Conservation (phyloP, 1,140 invertebrate species). For the Drosophila pallidifrons region DNA sequence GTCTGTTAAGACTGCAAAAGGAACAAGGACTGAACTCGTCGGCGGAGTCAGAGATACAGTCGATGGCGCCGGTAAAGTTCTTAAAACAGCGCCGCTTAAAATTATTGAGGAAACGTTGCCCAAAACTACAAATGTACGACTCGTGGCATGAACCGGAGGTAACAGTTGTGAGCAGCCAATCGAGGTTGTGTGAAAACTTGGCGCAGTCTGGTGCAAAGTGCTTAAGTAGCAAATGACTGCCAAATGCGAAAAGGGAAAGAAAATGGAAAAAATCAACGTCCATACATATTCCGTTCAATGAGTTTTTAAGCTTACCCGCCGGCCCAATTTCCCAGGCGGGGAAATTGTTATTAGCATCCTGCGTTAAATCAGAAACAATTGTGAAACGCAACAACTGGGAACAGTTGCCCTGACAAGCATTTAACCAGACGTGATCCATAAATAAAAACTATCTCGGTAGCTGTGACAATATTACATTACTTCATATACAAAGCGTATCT, state of each 20-base stretch:
- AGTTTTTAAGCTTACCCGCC: conserved; percentile 38
- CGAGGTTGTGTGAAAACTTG: conserved; percentile 25
- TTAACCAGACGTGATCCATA: conserved; percentile 63
- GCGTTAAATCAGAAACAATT: conserved; percentile 59
- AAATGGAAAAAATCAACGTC: conserved; percentile 11
- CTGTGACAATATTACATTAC: conserved; percentile 33
- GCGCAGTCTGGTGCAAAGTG: conserved; percentile 33
- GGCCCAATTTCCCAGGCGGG: conserved; percentile 19
- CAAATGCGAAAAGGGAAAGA: conserved; percentile 10
- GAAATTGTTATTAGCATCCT: conserved; percentile 58
- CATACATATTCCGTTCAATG: conserved; percentile 35
- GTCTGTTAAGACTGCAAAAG: conserved; percentile 24
- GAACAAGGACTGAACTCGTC: conserved; percentile 3
- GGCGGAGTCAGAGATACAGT: neutral
- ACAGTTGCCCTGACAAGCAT: conserved; percentile 38
- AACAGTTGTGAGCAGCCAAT: conserved; percentile 43
- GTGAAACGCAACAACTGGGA: conserved; percentile 47
- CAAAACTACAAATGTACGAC: conserved; percentile 14
- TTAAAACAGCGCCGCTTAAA: conserved; percentile 51
- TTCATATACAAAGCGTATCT: conserved; percentile 17
- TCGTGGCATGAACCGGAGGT: conserved; percentile 27
- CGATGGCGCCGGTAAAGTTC: conserved; percentile 49
- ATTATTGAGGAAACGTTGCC: conserved; percentile 48
- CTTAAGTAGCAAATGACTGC: conserved; percentile 31
- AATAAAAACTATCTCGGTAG: conserved; percentile 56